Percentiles rank a stretch among this genome's conserved stretches.
Conservation (phyloP, 2,797 vertebrate species). For the Argentina silus region DNA sequence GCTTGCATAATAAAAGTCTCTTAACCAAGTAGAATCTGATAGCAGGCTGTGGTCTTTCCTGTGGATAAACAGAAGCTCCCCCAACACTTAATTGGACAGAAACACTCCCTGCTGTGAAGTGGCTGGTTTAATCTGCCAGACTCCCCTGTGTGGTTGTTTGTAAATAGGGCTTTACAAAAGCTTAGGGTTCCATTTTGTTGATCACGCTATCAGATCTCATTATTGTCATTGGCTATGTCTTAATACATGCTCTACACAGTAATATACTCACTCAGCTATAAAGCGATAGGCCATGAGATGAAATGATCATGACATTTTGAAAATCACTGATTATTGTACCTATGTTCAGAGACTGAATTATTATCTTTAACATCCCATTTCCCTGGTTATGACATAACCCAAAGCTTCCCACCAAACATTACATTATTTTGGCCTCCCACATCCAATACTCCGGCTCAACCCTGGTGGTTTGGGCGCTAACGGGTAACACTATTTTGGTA, state of each 20-base stretch:
- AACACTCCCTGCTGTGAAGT: slow-evolving; percentile 26
- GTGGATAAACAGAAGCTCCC: slow-evolving; percentile 13
- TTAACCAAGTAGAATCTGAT: neutral
- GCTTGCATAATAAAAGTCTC: neutral
- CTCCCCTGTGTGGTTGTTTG: slow-evolving; percentile 15
- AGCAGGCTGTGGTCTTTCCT: neutral
- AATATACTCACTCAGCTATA: neutral
- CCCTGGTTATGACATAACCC: neutral
- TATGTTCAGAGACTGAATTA: neutral
- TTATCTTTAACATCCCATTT: neutral
- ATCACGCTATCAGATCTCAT: slow-evolving; percentile 49
- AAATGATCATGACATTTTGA: neutral
- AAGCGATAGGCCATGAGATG: neutral
- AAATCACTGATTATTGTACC: neutral
- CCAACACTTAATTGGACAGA: slow-evolving; percentile 14
- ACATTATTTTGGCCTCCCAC: slow-evolving; percentile 12
- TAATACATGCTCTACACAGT: neutral
- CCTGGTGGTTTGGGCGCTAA: slow-evolving; percentile 37
- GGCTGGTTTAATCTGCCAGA: slow-evolving; percentile 26
- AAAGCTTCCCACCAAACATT: neutral
- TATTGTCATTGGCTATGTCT: slow-evolving; percentile 49
- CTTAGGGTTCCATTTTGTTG: slow-evolving; percentile 39
- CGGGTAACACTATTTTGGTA: slow-evolving; percentile 64
- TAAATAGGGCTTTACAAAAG: slow-evolving; percentile 30
- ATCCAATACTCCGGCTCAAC: slow-evolving; percentile 17